Evolutionary conservation across 1,140 invertebrate species (phyloP).

Genomic region (Aricia agestis): DNA sequence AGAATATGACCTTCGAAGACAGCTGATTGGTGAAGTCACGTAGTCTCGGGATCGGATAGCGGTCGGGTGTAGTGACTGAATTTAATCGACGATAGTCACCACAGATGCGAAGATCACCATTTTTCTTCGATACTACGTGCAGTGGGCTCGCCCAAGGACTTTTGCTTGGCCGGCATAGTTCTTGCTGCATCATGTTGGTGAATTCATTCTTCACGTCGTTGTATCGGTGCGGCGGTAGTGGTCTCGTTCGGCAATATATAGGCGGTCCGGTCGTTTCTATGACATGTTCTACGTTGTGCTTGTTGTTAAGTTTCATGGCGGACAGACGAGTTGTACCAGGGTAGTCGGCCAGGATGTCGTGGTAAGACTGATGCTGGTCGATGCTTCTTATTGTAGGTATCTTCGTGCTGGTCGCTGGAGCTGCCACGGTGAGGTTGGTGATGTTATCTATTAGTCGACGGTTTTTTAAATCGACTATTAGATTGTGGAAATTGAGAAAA

Average conservation of each 20-base stretch:
- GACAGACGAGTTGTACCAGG: constrained; percentile 29
- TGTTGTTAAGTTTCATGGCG: constrained; percentile 28
- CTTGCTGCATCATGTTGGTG: constrained; percentile 14
- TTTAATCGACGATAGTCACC: too few species aligned
- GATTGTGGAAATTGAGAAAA: constrained; percentile 41
- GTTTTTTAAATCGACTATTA: constrained; percentile 35
- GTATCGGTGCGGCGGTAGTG: constrained; percentile 32
- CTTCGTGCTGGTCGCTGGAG: neutral
- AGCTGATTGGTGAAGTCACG: too few species aligned
- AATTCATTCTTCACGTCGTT: constrained; percentile 28
- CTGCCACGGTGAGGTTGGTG: constrained; percentile 20
- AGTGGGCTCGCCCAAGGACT: too few species aligned
- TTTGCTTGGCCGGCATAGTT: too few species aligned
- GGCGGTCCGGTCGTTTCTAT: constrained; percentile 31
- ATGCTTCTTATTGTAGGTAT: constrained; percentile 28
- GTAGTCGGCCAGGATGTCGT: constrained; percentile 34
- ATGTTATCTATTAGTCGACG: constrained; percentile 22
- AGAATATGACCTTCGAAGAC: too few species aligned
- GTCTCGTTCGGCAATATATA: constrained; percentile 28
- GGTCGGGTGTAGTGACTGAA: too few species aligned
- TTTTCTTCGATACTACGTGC: too few species aligned
- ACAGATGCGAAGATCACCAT: too few species aligned
- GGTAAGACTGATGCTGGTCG: constrained; percentile 32
- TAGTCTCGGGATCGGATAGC: too few species aligned
- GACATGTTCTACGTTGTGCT: constrained; percentile 29